phyloP scores from a whole-genome alignment of 2,797 vertebrate genomes.

The Xenentodon cancila region DNA sequence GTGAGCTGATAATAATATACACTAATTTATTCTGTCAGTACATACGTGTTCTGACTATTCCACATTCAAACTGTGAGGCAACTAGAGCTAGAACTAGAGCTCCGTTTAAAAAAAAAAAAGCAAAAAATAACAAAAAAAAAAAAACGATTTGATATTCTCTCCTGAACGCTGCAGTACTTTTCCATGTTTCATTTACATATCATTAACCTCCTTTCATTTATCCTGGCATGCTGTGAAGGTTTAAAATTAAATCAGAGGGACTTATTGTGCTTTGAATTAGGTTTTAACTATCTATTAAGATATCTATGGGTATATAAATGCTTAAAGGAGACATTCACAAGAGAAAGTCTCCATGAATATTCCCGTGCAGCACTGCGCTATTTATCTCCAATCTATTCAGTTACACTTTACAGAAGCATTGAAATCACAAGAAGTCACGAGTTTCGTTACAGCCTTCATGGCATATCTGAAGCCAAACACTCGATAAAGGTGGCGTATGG shows the following conservation, averaged over 20 bases:
- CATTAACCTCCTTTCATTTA: slow-evolving; percentile 76
- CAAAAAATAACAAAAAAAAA: slow-evolving; percentile 10
- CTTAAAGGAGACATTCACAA: slow-evolving; percentile 27
- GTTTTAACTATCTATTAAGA: slow-evolving; percentile 48
- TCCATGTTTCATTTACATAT: slow-evolving; percentile 79
- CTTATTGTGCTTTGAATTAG: slow-evolving; percentile 50
- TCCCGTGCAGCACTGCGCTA: neutral
- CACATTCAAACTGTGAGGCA: slow-evolving; percentile 48
- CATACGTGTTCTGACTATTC: slow-evolving; percentile 20
- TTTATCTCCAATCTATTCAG: slow-evolving; percentile 51
- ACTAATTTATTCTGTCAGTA: neutral
- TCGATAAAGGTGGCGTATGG: slow-evolving; percentile 18
- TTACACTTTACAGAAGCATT: slow-evolving; percentile 44
- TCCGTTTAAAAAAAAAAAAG: slow-evolving; percentile 20
- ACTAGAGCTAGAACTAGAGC: slow-evolving; percentile 55
- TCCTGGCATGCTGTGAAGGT: slow-evolving; percentile 60
- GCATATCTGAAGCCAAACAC: slow-evolving; percentile 34
- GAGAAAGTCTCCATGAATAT: slow-evolving; percentile 30
- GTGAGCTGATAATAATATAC: slow-evolving; percentile 50
- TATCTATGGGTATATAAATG: slow-evolving; percentile 35
- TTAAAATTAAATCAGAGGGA: slow-evolving; percentile 65
- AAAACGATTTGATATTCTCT: slow-evolving; percentile 65
- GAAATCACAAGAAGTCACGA: slow-evolving; percentile 30
- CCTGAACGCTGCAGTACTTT: slow-evolving; percentile 63
- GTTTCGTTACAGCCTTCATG: slow-evolving; percentile 8